phyloP scores from a whole-genome alignment of 2,113 vertebrate species.

The Pycnonotus jocosus region DNA sequence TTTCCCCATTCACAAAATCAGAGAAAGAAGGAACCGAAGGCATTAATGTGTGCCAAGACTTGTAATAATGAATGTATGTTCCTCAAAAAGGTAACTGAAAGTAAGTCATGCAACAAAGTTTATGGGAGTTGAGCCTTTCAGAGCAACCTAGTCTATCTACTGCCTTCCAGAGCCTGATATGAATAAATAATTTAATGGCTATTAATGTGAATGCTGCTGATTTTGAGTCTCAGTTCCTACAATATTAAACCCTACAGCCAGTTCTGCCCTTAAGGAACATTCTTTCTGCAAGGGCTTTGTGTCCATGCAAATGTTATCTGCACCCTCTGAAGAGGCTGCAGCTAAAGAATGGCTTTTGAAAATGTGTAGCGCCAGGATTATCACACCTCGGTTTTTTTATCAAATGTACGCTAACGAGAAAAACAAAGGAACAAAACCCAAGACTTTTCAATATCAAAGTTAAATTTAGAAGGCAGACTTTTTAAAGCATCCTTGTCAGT shows the following conservation, averaged over 20 bases:
- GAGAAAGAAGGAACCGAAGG: background rate
- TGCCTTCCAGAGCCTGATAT: background rate
- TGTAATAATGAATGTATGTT: background rate
- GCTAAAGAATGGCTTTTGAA: slow-evolving; percentile 47
- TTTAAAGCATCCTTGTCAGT: background rate
- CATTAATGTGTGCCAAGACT: background rate
- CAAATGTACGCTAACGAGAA: background rate
- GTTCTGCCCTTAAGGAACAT: slow-evolving; percentile 21
- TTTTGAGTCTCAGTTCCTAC: background rate
- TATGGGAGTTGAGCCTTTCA: background rate
- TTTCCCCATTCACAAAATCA: background rate
- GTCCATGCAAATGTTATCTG: slow-evolving; percentile 43
- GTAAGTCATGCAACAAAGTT: background rate
- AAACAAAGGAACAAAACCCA: background rate
- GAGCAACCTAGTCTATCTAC: background rate
- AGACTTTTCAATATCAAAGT: slow-evolving; percentile 34
- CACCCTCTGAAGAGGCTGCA: slow-evolving; percentile 23
- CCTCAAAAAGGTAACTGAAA: background rate
- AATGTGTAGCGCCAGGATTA: slow-evolving; percentile 6
- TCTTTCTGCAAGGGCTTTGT: slow-evolving; percentile 30
- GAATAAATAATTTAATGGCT: slow-evolving; percentile 45
- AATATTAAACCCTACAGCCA: slow-evolving; percentile 4
- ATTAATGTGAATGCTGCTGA: slow-evolving; percentile 22
- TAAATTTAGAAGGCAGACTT: slow-evolving; percentile 33
- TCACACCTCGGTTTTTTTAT: background rate